phyloP scores from a whole-genome alignment of 2,113 vertebrate species.

The Brienomyrus brachyistius region DNA sequence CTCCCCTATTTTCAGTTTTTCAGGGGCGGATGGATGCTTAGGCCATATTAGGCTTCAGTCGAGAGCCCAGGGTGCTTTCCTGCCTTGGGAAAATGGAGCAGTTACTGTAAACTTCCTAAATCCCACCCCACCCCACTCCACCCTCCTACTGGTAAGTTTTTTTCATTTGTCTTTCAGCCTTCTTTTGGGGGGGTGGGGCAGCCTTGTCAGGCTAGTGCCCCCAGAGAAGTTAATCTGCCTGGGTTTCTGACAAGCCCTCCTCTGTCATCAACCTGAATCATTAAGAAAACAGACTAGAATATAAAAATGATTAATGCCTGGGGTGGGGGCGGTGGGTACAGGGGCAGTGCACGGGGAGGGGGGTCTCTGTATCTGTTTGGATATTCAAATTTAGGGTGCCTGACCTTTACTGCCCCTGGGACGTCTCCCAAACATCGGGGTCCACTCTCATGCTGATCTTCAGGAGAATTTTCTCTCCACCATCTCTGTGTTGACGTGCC shows the following conservation, averaged over 20 bases:
- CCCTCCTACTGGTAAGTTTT: neutral
- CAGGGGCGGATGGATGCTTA: neutral
- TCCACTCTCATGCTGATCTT: constrained; percentile 12
- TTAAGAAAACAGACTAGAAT: neutral
- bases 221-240: neutral
- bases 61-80: neutral
- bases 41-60: neutral
- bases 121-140: neutral
- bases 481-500: neutral
- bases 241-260: neutral
- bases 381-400: neutral
- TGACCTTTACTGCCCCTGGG: neutral
- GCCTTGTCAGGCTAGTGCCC: neutral
- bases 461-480: constrained; percentile 21
- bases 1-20: neutral
- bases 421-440: constrained; percentile 16
- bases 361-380: neutral
- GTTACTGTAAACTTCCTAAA: neutral
- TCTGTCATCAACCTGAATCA: neutral
- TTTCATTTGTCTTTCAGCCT: neutral
- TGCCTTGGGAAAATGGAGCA: neutral
- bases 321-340: neutral
- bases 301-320: neutral
- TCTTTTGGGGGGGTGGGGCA: neutral
- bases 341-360: neutral